A percentile compares a stretch with the other conserved stretches of the same genome.
phyloP scores from a whole-genome alignment of 2,888 invertebrate genomes.

The Griposia aprilina region DNA sequence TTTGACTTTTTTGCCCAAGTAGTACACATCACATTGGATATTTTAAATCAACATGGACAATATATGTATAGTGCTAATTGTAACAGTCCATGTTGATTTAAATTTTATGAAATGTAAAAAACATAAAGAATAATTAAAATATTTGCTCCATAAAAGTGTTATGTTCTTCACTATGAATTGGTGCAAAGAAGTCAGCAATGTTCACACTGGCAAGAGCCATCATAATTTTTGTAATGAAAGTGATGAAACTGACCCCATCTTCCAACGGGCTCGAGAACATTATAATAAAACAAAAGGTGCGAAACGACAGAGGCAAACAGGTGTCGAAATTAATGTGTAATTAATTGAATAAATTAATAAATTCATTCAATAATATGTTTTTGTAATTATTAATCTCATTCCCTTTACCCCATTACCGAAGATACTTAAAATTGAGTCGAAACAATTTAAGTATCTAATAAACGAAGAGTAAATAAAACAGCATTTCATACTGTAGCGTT shows the following conservation, averaged over 20 bases:
- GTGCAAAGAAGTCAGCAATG: constrained; percentile 16
- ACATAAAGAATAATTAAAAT: neutral
- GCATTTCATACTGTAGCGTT: too few relatives aligned
- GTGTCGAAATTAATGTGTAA: neutral
- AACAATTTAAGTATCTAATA: too few relatives aligned
- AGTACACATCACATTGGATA: constrained; percentile 1
- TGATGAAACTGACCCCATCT: neutral
- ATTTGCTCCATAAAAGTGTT: neutral
- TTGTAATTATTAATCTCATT: too few relatives aligned
- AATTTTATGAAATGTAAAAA: neutral
- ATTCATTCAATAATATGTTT: too few relatives aligned
- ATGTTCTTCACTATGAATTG: neutral
- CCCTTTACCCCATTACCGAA: too few relatives aligned
- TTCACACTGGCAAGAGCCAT: neutral
- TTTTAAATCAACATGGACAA: neutral
- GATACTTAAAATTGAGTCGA: too few relatives aligned
- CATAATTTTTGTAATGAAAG: neutral
- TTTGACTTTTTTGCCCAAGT: constrained; percentile 12
- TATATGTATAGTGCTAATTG: neutral
- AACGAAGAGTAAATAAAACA: too few relatives aligned
- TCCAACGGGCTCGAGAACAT: neutral
- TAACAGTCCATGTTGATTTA: neutral
- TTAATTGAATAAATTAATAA: too few relatives aligned
- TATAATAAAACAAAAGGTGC: neutral
- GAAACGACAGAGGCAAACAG: too few relatives aligned